Percentiles rank a stretch among this genome's conserved stretches.
Conservation (phyloP, 2,888 invertebrate genomes). For the Heliconius aoede region DNA sequence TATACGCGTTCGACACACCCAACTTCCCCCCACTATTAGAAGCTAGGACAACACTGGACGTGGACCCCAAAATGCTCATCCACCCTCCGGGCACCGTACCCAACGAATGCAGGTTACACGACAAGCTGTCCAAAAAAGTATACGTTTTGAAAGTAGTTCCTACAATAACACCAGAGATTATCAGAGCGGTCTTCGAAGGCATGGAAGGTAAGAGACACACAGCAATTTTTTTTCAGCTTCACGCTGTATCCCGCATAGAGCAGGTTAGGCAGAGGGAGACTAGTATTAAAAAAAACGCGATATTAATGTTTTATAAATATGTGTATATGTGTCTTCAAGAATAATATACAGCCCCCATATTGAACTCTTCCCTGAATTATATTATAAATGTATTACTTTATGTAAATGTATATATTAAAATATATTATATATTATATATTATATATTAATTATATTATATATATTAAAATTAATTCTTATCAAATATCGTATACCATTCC, state of each 20-base stretch:
- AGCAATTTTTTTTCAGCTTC: background rate
- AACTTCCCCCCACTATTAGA: conserved; percentile 92
- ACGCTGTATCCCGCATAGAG: too few species aligned
- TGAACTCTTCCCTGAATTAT: too few species aligned
- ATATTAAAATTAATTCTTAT: too few species aligned
- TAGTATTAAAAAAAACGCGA: too few species aligned
- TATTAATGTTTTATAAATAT: too few species aligned
- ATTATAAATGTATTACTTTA: too few species aligned
- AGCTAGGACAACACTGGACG: conserved; percentile 85
- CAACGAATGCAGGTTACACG: conserved; percentile 88
- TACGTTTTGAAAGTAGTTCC: conserved; percentile 94
- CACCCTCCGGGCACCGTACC: conserved; percentile 70
- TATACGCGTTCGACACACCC: conserved; percentile 94
- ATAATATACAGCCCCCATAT: too few species aligned
- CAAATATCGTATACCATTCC: background rate
- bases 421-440: too few species aligned
- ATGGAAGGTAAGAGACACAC: conserved; percentile 78
- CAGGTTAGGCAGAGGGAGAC: too few species aligned
- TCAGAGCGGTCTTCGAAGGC: conserved; percentile 87
- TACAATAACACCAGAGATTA: conserved; percentile 92
- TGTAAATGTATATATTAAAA: too few species aligned
- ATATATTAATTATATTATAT: too few species aligned
- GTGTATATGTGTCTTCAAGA: too few species aligned
- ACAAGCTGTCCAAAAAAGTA: conserved; percentile 91
- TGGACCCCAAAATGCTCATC: conserved; percentile 85